A percentile compares a stretch with the other conserved stretches of the same genome.
Evolutionary conservation across 23 tunicate species (phyloP).

Genomic region (Clavelina lepadiformis): DNA sequence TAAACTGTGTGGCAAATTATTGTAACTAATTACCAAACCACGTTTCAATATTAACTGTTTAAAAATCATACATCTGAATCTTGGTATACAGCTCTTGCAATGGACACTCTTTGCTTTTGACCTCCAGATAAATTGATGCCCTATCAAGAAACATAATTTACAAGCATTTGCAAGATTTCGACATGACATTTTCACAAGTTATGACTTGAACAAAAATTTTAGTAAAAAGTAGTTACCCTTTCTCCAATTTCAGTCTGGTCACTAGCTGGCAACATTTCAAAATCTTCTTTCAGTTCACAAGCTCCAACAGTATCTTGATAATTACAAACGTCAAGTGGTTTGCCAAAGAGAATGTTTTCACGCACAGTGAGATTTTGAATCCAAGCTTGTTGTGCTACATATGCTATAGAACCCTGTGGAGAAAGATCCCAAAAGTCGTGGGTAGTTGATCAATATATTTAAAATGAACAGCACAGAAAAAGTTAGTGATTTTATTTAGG

Average conservation of each 20-base stretch:
- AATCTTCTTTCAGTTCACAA: constrained; percentile 74
- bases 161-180: not conserved
- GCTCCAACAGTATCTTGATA: constrained; percentile 66
- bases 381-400: constrained; percentile 98
- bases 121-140: constrained; percentile 98
- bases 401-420: constrained; percentile 80
- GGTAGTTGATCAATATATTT: not conserved
- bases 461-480: not conserved
- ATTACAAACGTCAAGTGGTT: constrained; percentile 22
- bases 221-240: constrained; percentile 40
- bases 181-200: not conserved
- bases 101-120: constrained; percentile 94
- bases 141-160: constrained; percentile 21
- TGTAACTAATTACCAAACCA: not conserved
- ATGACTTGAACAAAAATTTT: not conserved
- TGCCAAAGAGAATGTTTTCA: constrained; percentile 93
- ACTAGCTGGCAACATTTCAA: constrained; percentile 80
- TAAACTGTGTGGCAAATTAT: not conserved
- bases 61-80: constrained; percentile 67
- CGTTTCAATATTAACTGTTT: not conserved
- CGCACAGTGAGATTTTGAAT: constrained; percentile 88
- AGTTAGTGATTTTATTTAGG: not conserved
- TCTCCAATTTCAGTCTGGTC: constrained; percentile 98
- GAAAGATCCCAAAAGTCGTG: not conserved
- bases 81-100: constrained; percentile 97